Evolutionary conservation across 2,888 invertebrate genomes (phyloP).

Genomic region (Mechanitis messenoides): DNA sequence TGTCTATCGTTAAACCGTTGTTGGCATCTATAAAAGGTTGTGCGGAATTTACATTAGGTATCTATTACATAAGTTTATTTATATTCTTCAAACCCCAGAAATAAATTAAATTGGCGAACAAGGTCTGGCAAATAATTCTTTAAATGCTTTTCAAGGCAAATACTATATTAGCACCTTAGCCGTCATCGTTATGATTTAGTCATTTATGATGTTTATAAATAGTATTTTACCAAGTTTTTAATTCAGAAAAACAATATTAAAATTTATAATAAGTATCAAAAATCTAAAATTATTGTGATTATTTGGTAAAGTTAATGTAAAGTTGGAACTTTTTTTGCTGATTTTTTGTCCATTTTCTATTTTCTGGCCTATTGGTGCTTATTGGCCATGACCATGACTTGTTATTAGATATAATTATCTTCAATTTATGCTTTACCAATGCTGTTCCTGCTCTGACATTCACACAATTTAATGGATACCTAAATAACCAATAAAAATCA

Average conservation of each 20-base stretch:
- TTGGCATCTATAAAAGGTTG: conserved; percentile 66
- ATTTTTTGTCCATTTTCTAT: conserved; percentile 61
- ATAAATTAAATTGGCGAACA: conserved; percentile 4
- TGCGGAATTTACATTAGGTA: conserved; percentile 45
- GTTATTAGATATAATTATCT: conserved; percentile 74
- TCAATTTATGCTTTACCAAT: conserved; percentile 69
- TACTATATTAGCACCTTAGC: conserved; percentile 21
- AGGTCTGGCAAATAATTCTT: conserved; percentile 4
- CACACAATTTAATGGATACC: conserved; percentile 38
- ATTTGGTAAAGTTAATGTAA: not conserved
- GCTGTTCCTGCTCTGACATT: conserved; percentile 60
- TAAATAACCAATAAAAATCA: conserved; percentile 6
- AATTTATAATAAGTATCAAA: not conserved
- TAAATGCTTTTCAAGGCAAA: conserved; percentile 18
- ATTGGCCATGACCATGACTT: conserved; percentile 74
- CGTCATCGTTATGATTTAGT: conserved; percentile 9
- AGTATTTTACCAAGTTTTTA: not conserved
- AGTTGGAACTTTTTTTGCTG: conserved; percentile 24
- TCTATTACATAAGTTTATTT: not conserved
- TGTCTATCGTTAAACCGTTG: conserved; percentile 61
- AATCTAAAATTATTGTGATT: not conserved
- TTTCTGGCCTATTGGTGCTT: conserved; percentile 73
- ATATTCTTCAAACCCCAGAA: not conserved
- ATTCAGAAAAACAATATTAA: not conserved
- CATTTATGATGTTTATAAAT: not conserved